phyloP scores from a whole-genome alignment of 2,113 vertebrate genomes.

The Xiphophorus maculatus region DNA sequence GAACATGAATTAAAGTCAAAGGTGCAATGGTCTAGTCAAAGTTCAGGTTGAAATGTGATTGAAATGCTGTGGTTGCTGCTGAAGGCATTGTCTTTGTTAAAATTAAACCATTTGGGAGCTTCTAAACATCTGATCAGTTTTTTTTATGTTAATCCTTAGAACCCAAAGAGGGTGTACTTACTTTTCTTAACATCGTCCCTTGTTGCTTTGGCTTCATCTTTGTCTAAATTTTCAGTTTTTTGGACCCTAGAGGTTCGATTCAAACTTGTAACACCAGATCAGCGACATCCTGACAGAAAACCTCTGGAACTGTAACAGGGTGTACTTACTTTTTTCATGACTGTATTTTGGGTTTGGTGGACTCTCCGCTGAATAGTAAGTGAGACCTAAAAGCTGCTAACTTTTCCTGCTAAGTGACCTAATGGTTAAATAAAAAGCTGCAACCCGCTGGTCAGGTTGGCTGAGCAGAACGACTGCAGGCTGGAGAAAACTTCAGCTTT shows the following conservation, averaged over 20 bases:
- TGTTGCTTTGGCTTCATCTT: no score
- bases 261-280: no score
- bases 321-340: neutral
- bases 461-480: neutral
- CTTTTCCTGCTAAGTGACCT: neutral
- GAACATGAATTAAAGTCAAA: no score
- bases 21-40: no score
- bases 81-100: neutral
- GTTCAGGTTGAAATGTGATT: no score
- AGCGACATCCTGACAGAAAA: no score
- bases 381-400: neutral
- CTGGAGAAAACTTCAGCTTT: neutral
- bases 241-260: no score
- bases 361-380: neutral
- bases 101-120: neutral
- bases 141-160: neutral
- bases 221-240: no score
- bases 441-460: conserved; percentile 1
- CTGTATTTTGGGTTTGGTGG: neutral
- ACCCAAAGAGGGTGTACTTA: neutral
- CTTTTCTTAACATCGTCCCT: neutral
- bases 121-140: neutral
- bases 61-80: no score
- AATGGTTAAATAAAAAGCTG: neutral
- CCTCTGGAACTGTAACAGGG: neutral